A percentile compares a stretch with the other conserved stretches of the same genome.
Conservation (phyloP, 2,113 vertebrate genomes). For the Kryptolebias marmoratus region DNA sequence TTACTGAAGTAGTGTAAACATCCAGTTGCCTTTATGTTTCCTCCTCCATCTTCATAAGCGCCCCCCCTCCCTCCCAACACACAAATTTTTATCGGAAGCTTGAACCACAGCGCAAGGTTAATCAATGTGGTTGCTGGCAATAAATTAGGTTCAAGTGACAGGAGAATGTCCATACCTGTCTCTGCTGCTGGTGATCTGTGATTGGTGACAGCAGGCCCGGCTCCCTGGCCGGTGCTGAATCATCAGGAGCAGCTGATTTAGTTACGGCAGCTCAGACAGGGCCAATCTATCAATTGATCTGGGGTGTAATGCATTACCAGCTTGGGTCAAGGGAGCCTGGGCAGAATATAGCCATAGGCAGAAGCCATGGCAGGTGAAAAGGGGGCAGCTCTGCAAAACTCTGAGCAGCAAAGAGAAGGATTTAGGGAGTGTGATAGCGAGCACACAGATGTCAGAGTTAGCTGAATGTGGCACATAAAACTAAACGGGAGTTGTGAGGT, state of each 20-base stretch:
- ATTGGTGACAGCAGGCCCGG: constrained; percentile 78
- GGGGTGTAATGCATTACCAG: constrained; percentile 67
- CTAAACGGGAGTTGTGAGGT: constrained; percentile 54
- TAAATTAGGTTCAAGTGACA: constrained; percentile 82
- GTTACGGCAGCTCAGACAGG: constrained; percentile 71
- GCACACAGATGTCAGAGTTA: constrained; percentile 75
- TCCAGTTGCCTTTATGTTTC: constrained; percentile 56
- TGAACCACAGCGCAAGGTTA: constrained; percentile 81
- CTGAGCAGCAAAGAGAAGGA: constrained; percentile 55
- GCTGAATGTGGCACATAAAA: constrained; percentile 70
- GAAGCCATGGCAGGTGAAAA: constrained; percentile 53
- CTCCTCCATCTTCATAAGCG: constrained; percentile 48
- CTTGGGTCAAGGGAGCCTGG: constrained; percentile 71
- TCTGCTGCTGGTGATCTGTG: constrained; percentile 72
- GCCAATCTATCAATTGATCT: constrained; percentile 77
- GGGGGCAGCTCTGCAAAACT: constrained; percentile 47
- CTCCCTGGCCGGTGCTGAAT: constrained; percentile 80
- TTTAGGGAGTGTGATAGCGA: constrained; percentile 73
- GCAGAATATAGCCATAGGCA: constrained; percentile 68
- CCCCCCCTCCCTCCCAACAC: constrained; percentile 28
- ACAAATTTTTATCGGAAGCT: constrained; percentile 72
- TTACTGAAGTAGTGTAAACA: constrained; percentile 62
- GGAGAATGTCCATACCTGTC: constrained; percentile 78
- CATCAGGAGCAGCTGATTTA: constrained; percentile 78
- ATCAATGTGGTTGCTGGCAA: constrained; percentile 79